Evolutionary conservation across 2,888 invertebrate species (phyloP).

Genomic region (Lepetodrilus schrolli): DNA sequence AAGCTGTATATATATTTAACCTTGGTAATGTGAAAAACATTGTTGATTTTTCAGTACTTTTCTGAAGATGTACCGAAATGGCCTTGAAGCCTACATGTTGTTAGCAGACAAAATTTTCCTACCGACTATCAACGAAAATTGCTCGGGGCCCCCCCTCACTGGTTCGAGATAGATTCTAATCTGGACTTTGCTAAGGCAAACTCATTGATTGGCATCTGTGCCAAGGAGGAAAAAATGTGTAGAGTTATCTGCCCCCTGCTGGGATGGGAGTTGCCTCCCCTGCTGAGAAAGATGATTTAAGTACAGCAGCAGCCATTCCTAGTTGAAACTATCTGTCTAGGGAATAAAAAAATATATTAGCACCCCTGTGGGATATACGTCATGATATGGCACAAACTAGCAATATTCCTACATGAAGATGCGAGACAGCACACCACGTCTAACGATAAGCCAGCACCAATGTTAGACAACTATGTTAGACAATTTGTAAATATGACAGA

Average conservation of each 20-base stretch:
- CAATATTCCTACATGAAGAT: background rate
- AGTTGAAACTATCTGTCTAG: background rate
- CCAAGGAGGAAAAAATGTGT: background rate
- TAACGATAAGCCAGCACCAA: too few relatives aligned
- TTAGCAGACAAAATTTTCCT: too few relatives aligned
- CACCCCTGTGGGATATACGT: background rate
- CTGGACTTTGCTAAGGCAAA: background rate
- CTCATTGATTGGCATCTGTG: background rate
- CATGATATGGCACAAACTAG: background rate
- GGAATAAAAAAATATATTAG: background rate
- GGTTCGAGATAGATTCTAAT: background rate
- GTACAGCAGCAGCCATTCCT: background rate
- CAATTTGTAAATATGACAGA: too few relatives aligned
- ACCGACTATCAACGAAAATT: too few relatives aligned
- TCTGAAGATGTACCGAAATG: too few relatives aligned
- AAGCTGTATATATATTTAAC: too few relatives aligned
- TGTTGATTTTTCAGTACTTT: too few relatives aligned
- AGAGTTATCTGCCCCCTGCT: background rate
- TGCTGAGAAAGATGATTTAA: background rate
- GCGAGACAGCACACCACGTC: too few relatives aligned
- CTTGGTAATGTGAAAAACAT: too few relatives aligned
- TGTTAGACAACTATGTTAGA: too few relatives aligned
- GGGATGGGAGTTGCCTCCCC: slow-evolving; percentile 7
- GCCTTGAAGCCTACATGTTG: too few relatives aligned
- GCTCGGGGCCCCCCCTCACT: background rate